Conservation (phyloP, 2,113 vertebrate genomes). For the Nannospalax galili region DNA sequence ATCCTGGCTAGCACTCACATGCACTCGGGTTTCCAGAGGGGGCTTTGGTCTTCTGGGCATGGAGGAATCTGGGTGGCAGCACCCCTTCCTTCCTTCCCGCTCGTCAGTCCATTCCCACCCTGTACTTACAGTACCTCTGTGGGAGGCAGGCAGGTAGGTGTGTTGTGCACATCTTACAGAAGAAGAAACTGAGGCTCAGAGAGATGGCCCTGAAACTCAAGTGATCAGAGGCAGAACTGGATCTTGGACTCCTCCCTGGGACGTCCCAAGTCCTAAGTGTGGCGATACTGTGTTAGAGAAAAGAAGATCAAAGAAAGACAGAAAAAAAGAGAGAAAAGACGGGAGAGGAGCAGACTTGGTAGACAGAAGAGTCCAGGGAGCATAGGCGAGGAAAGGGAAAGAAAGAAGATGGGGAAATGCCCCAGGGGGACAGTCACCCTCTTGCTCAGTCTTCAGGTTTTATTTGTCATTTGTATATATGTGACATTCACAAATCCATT, state of each 20-base stretch:
- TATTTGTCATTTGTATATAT: rapidly evolving
- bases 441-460: not conserved
- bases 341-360: not conserved
- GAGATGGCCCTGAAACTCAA: not conserved
- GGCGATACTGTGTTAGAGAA: not conserved
- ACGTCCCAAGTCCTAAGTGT: not conserved
- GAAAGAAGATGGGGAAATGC: not conserved
- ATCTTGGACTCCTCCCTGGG: not conserved
- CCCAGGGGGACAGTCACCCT: rapidly evolving
- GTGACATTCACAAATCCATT: not conserved
- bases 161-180: not conserved
- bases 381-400: rapidly evolving
- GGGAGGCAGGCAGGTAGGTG: rapidly evolving
- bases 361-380: not conserved
- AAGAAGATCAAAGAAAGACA: not conserved
- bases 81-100: too few species aligned
- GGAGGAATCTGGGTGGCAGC: not conserved
- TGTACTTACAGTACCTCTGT: rapidly evolving
- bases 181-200: not conserved
- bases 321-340: not conserved
- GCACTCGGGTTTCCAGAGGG: not conserved
- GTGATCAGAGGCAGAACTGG: not conserved
- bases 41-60: rapidly evolving
- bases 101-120: rapidly evolving
- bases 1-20: not conserved